phyloP scores from a whole-genome alignment of 2,888 invertebrate species.

The Stenichneumon culpator region DNA sequence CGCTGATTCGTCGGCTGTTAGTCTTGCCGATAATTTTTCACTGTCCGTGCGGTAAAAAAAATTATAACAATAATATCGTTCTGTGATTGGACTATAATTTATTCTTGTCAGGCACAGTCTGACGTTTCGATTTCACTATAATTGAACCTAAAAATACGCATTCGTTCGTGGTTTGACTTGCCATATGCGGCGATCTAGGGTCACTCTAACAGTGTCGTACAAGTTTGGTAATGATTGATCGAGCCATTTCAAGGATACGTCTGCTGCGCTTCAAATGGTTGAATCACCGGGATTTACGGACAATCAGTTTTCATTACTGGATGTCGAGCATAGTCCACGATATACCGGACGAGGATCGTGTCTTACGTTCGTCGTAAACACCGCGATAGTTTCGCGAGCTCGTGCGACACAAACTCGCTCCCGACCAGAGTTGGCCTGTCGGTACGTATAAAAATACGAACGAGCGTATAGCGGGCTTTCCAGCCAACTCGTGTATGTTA shows the following conservation, averaged over 20 bases:
- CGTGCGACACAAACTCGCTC: slow-evolving; percentile 39
- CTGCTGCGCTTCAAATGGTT: background rate
- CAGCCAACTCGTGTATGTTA: slow-evolving; percentile 24
- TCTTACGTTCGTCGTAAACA: slow-evolving; percentile 51
- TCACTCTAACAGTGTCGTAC: background rate
- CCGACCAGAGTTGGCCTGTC: slow-evolving; percentile 49
- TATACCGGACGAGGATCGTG: slow-evolving; percentile 46
- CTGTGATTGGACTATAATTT: background rate
- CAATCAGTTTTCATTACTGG: slow-evolving; percentile 27
- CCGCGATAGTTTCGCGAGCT: slow-evolving; percentile 44
- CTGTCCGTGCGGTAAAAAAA: no score
- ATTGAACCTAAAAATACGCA: background rate
- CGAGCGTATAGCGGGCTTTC: slow-evolving; percentile 48
- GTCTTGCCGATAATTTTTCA: no score
- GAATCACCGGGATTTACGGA: background rate
- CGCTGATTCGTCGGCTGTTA: background rate
- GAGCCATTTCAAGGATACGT: background rate
- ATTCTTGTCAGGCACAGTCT: background rate
- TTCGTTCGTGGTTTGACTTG: background rate
- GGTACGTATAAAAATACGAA: background rate
- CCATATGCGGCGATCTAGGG: background rate
- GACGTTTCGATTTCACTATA: background rate
- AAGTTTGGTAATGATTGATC: background rate
- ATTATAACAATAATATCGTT: no score
- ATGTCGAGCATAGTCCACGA: background rate